Evolutionary conservation across 2,888 invertebrate genomes (phyloP), one percentile per base, ranked within the genome.

Genomic region (Sturmia bella): DNA sequence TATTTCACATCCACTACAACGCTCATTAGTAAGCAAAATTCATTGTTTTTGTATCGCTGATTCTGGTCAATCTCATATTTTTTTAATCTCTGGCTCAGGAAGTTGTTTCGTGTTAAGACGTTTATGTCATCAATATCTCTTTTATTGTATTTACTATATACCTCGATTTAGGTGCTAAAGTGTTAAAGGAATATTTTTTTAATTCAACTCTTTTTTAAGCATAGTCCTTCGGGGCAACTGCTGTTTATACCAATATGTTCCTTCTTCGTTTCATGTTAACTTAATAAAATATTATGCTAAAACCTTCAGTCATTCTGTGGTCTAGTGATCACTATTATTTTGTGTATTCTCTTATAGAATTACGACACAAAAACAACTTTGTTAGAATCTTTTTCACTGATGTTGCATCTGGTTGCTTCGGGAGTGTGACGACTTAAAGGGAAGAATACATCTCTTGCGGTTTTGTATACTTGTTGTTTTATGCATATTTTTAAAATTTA

Each of bases 291-390:
- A 80, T 57, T 15, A 69, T 69, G 63, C n/a, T 57, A 0, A 69
- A 64, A 75, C 74, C 74, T 75, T 80, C 80, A 74, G 75, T 80
- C 75, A 80, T 64, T 69, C 68, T 74, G 74, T 74, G 74, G 79
- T 80, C 68, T 56, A 74, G 68, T 50, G 79, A 61, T 73, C 64
- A 52, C 7, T 13, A 43, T 21, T 57, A 37, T 45, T 54, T 72
- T n/a, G 9, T 43, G 37, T 19, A 19, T 48, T 32, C 41, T 50
- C 41, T 50, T 13, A 54, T 15, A 50, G 45, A 57, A n/a, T 75
- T 54, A 57, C 32, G 56, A 27, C 48, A 70, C n/a, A n/a, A n/a
- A n/a, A 32, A 70, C 70, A 77, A 72, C 63, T 50, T 50, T 70
- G 70, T 77, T 77, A 77, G 77, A 77, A 70, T 41, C n/a, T 61